Base-by-base conservation (phyloP, 2,888 invertebrate genomes). In the Platerodrilus igneus region DNA sequence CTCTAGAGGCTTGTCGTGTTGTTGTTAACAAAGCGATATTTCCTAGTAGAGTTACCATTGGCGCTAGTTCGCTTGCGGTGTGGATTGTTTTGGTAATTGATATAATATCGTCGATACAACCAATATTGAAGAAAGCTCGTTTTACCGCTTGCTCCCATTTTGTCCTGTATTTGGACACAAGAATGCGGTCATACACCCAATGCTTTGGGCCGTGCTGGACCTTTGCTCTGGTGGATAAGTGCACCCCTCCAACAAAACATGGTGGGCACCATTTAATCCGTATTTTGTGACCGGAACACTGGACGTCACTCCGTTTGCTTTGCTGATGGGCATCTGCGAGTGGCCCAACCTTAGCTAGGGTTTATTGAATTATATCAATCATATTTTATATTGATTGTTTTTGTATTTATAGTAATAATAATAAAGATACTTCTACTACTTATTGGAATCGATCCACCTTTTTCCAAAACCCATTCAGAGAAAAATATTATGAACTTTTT, bases 91-190 rank as follows among this genome's bases (percentile, higher is more conserved):
- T 39, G 1, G 29, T 30, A 2, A 33, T 23, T 2, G 37, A 39
- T 5, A 55, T 10, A 2, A 50, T 41, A 15, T 51, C 45, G 28
- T 53, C 53, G 4, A 55, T 51, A 10, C 29, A 10, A 0, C 48
- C 46, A 2, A 52, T 36, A 14, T 50, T 47, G 0, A 45, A 14
- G 19, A 52, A 27, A 1, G 52, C 41, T 29, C 48, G 36, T 30
- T 50, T 54, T 0, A 46, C 48, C 13, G 53, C 53, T 9, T 23
- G 10, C 18, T 33, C 40, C 56, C 56, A 55, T 28, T 55, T 53
- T 6, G 42, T 28, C 11, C 37, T 29, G 23, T 48, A 52, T 11
- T 28, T 31, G 4, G 20, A 36, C 26, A 30, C 3, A 55, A 13
- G 1, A 54, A 14, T 4, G 41, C 28, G 0, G 55, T 55, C 45